Conservation (phyloP, 2,888 invertebrate genomes). For the Epinotia brunnichana region DNA sequence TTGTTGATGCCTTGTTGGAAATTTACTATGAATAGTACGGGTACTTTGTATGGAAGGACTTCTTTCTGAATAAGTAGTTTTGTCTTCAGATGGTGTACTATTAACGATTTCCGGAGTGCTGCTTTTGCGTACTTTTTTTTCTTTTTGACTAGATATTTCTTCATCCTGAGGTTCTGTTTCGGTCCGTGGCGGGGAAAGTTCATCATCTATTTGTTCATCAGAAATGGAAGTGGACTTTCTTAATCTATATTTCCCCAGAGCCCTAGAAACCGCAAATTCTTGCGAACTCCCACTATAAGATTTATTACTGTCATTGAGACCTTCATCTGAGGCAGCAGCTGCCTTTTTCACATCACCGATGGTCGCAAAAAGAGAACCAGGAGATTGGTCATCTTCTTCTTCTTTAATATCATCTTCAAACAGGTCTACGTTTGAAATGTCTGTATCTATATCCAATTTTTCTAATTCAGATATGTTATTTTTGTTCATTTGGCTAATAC, state of each 20-base stretch:
- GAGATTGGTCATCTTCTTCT: conserved; percentile 85
- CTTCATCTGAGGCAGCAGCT: conserved; percentile 84
- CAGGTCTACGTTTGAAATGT: conserved; percentile 83
- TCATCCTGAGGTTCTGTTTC: conserved; percentile 64
- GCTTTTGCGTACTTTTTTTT: conserved; percentile 64
- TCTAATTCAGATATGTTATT: conserved; percentile 77
- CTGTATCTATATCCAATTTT: conserved; percentile 84
- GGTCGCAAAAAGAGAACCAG: conserved; percentile 88
- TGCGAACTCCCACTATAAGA: conserved; percentile 87
- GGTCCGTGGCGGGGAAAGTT: conserved; percentile 74
- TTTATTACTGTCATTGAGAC: conserved; percentile 80
- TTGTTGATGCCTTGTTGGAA: conserved; percentile 88
- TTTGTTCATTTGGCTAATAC: conserved; percentile 82
- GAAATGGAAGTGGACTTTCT: conserved; percentile 88
- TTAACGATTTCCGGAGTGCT: conserved; percentile 74
- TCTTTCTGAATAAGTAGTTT: conserved; percentile 81
- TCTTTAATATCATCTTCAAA: conserved; percentile 86
- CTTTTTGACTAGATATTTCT: conserved; percentile 60
- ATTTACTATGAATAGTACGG: conserved; percentile 83
- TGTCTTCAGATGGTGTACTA: conserved; percentile 77
- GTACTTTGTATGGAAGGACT: conserved; percentile 87
- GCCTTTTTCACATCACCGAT: conserved; percentile 89
- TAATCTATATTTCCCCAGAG: conserved; percentile 90
- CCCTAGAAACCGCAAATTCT: conserved; percentile 93
- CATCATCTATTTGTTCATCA: conserved; percentile 85